Evolutionary conservation across 1,140 invertebrate genomes (phyloP).

Genomic region (Reticulitermes speratus): DNA sequence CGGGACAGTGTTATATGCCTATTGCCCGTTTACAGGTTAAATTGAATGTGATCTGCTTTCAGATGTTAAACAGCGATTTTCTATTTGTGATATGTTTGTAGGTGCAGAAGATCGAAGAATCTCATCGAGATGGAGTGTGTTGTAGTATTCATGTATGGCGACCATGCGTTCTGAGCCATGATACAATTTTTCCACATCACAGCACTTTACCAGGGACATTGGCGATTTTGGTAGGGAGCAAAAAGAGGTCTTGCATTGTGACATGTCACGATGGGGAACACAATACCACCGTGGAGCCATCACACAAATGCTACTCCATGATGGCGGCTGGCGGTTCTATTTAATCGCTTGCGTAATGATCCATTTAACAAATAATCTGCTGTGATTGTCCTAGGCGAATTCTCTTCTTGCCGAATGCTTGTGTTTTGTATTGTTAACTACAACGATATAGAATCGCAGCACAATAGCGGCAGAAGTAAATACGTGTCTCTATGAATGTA

Average conservation of each 20-base stretch:
- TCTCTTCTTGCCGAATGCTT: background rate
- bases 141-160: background rate
- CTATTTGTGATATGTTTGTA: too few species aligned
- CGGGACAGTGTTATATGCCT: background rate
- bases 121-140: background rate
- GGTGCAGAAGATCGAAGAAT: background rate
- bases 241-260: conserved; percentile 11
- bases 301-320: background rate
- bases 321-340: background rate
- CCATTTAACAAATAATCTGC: conserved; percentile 1
- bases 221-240: background rate
- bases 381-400: background rate
- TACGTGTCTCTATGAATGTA: too few species aligned
- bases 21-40: background rate
- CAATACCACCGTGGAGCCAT: too few species aligned
- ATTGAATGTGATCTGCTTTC: background rate
- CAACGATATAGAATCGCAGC: background rate
- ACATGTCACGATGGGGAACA: background rate
- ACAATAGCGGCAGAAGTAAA: background rate
- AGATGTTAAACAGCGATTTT: background rate
- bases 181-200: background rate
- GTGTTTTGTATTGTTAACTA: background rate
- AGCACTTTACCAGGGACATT: background rate
- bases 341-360: conserved; percentile 19
- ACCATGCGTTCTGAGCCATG: background rate